Evolutionary conservation across 2,888 invertebrate genomes (phyloP), one percentile per base, ranked within the genome.

Genomic region (Eristalis tenax): DNA sequence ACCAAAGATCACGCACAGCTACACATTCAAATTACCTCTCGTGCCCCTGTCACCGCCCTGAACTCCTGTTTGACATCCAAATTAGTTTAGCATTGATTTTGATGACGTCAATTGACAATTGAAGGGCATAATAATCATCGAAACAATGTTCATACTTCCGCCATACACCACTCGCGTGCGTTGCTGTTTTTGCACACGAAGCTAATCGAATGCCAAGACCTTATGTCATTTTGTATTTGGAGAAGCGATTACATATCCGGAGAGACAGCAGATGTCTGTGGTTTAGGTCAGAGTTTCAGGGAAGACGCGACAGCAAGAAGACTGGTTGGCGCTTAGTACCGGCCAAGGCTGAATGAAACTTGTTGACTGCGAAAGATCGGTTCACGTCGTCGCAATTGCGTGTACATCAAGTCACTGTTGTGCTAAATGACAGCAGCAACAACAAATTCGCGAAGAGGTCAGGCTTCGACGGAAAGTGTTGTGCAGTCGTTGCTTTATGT

Each of bases 41-140:
- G 8, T 32, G n/a, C 35, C 10, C 22, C 18, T 35, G 50, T 10
- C n/a, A n/a, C 57, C 26, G 50, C 50, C 50, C 50, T 59, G 23
- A 40, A 71, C 59, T 59, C 38, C n/a, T 23, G 18, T 50, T 18
- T n/a, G 11, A 18, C 40, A 69, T 23, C n/a, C 26, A 73, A 73
- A 73, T 73, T 43, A 73, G 61, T 71, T 23, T 43, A 43, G 22
- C 73, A 73, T 63, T 73, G 63, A 63, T 73, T 73, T 73, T 43
- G 18, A 73, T 73, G 28, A 43, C 63, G 50, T 63, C 70, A 78
- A 78, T 78, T 57, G 57, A 15, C 63, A 56, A 70, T 78, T 71
- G 69, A 78, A 78, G 78, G 70, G 56, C 64, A 50, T 35, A 64
- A 40, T 28, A 63, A 71, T 50, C 61, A 61, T 35, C 13, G 65